phyloP scores from a whole-genome alignment of 2,113 vertebrate genomes.

The Bothrops jararaca region DNA sequence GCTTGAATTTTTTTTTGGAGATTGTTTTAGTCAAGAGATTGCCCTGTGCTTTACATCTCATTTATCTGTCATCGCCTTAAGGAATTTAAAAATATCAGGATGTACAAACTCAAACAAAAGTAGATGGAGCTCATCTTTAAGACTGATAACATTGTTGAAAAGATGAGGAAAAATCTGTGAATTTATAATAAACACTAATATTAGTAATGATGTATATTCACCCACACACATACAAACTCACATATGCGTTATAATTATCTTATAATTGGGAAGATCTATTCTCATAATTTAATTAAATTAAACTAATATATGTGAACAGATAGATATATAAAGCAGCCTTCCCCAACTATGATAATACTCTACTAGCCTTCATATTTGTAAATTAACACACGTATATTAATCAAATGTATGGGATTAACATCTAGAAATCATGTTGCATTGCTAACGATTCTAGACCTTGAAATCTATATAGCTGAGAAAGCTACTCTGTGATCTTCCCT shows the following conservation, averaged over 20 bases:
- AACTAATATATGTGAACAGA: not conserved
- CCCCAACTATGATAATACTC: not conserved
- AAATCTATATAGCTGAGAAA: not conserved
- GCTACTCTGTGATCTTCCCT: not conserved
- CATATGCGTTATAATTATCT: not conserved
- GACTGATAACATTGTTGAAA: not conserved
- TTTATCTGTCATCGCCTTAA: not conserved
- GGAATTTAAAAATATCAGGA: not conserved
- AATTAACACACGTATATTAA: not conserved
- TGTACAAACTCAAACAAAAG: not conserved
- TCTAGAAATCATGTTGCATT: not conserved
- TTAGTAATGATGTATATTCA: not conserved
- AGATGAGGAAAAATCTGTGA: not conserved
- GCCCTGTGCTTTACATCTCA: not conserved
- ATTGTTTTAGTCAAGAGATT: not conserved
- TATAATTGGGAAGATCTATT: not conserved
- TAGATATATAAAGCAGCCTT: not conserved
- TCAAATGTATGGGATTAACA: not conserved
- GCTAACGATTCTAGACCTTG: not conserved
- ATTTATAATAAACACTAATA: not conserved
- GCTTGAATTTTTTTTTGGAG: not conserved
- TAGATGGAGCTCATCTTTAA: not conserved
- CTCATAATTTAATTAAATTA: not conserved
- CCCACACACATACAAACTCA: not conserved
- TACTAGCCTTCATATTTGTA: no score